These are phyloP conservation scores for Diadema setosum DNA, from an alignment of 35 echinoderm and acorn worm species.

Conservation along the genomic window DNA sequence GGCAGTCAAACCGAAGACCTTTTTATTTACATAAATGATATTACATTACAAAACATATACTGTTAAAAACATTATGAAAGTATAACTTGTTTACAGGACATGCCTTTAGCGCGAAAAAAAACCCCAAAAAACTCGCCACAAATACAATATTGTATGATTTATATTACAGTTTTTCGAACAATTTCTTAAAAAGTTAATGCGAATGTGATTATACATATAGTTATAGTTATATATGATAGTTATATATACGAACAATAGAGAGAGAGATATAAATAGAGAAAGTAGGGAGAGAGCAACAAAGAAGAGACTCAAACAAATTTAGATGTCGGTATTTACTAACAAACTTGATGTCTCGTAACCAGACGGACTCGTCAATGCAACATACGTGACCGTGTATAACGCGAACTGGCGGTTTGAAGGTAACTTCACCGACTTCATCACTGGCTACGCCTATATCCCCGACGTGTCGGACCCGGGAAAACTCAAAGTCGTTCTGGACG, in stretches of 20 bases:
- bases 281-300: not conserved
- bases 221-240: not conserved
- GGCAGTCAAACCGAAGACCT: too few relatives aligned
- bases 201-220: not conserved
- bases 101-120: too few relatives aligned
- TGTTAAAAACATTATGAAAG: too few relatives aligned
- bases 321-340: not conserved
- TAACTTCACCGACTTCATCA: not conserved
- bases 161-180: too few relatives aligned
- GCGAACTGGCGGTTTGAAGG: constrained; percentile 31
- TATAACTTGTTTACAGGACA: too few relatives aligned
- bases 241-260: not conserved
- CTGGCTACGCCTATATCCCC: constrained; percentile 57
- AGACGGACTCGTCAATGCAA: constrained; percentile 33
- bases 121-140: too few relatives aligned
- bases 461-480: constrained; percentile 56
- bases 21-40: too few relatives aligned
- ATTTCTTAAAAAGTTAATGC: too few relatives aligned
- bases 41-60: too few relatives aligned
- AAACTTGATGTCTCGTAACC: not conserved
- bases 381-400: constrained; percentile 53
- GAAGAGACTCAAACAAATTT: not conserved
- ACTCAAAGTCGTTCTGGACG: constrained; percentile 50
- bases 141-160: too few relatives aligned
- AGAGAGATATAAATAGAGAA: not conserved